Evolutionary conservation across 2,797 vertebrate species (phyloP), one percentile per base, ranked within the genome.

Genomic region (Acanthurus leucopareius): DNA sequence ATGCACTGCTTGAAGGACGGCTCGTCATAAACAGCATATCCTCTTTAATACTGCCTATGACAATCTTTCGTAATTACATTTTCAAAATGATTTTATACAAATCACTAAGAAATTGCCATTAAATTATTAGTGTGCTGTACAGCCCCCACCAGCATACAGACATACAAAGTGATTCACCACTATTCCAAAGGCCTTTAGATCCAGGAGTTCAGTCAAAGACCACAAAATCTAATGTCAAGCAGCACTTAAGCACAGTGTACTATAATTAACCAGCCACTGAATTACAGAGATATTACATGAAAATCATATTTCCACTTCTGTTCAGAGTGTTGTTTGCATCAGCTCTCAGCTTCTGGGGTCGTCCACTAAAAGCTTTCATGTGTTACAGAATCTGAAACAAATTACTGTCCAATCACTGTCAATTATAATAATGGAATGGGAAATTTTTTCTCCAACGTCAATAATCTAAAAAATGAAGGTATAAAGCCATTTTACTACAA

Each of bases 1-100:
- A 78, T 54, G 49, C 78, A 79, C 44, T 86, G 67, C 89, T 78
- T 80, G 69, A 78, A 83, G 56, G 69, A 62, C 48, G 22, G 69
- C 32, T 45, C 3, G 10, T 62, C 69, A 10, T 52, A 61, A 71
- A 60, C 56, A 52, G 42, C 44, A 80, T 52, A 40, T 65, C 20
- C 20, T 14, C 20, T 48, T 81, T 73, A 70, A 84, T 73, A 10
- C 10, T n/a, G 52, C 59, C 49, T 13, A 59, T 54, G 66, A 59
- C 47, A 38, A 69, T 70, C 65, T 64, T 69, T 80, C 42, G 44
- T 74, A 74, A 82, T 86, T 47, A 53, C 35, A 77, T 69, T 79
- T 62, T 60, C 14, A 56, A 57, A 57, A 49, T 3, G 32, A 79
- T 74, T 80, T 70, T 53, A 75, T 56, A 59, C 77, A 20, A 54